A percentile compares a stretch with the other conserved stretches of the same genome.
Conservation (phyloP, 2,797 vertebrate species). For the Melanotaenia nigrans region DNA sequence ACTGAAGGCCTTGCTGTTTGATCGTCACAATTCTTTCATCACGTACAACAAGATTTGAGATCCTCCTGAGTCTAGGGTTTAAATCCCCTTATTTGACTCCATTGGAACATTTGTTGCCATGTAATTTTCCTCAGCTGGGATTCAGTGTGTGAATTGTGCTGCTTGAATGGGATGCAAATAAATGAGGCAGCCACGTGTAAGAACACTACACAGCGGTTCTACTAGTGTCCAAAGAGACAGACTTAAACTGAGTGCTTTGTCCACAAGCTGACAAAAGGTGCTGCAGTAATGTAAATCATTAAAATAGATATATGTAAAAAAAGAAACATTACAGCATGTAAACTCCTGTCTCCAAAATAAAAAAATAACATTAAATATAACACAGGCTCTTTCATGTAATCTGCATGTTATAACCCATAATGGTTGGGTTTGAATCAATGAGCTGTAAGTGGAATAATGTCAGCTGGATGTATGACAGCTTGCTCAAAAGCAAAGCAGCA, state of each 20-base stretch:
- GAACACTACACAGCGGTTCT: neutral
- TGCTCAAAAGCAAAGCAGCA: conserved; percentile 1
- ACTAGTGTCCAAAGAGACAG: neutral
- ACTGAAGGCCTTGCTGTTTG: neutral
- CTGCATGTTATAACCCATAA: neutral
- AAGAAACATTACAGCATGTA: neutral
- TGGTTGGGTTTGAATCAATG: neutral
- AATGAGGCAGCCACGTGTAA: neutral
- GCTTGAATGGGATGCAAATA: neutral
- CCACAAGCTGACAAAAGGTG: neutral
- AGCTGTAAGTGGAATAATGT: neutral
- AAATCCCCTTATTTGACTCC: neutral
- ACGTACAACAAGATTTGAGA: neutral
- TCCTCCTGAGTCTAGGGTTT: neutral
- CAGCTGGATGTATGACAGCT: neutral
- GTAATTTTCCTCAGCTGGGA: neutral
- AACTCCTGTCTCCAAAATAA: neutral
- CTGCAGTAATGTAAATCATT: neutral
- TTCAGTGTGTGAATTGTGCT: neutral
- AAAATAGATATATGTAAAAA: neutral
- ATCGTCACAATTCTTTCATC: neutral
- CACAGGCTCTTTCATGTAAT: neutral
- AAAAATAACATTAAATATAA: neutral
- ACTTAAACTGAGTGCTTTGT: neutral
- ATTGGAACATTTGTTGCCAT: neutral